phyloP scores from a whole-genome alignment of 2,888 invertebrate species.

The Apamea monoglypha region DNA sequence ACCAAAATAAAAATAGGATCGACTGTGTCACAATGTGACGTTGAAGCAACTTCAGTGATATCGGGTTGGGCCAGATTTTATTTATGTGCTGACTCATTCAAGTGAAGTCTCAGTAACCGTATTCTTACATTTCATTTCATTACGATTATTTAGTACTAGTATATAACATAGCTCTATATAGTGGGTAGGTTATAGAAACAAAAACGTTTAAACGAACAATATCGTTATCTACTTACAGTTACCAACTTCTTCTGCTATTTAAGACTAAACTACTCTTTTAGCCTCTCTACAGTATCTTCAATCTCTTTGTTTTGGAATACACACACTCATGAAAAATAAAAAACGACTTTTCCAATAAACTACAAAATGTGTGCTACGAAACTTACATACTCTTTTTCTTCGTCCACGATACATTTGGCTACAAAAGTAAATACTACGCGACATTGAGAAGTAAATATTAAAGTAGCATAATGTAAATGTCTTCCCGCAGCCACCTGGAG shows the following conservation, averaged over 20 bases:
- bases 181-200: background rate
- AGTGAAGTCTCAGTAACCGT: background rate
- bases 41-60: conserved; percentile 20
- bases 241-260: background rate
- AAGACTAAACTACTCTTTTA: background rate
- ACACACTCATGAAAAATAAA: background rate
- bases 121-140: background rate
- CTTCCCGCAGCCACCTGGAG: conserved; percentile 68
- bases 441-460: background rate
- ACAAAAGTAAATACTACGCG: background rate
- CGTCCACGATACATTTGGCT: background rate
- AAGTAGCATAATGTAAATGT: conserved; percentile 64
- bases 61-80: conserved; percentile 29
- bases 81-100: conserved; percentile 17
- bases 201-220: background rate
- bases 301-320: background rate
- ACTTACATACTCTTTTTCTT: background rate
- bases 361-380: background rate
- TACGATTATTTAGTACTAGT: background rate
- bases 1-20: conserved; percentile 17
- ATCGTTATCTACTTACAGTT: background rate
- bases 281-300: background rate
- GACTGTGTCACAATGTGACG: conserved; percentile 6
- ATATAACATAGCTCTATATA: background rate
- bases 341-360: too few species aligned